Conservation (phyloP, 2,113 vertebrate genomes). For the Lanius ludovicianus region DNA sequence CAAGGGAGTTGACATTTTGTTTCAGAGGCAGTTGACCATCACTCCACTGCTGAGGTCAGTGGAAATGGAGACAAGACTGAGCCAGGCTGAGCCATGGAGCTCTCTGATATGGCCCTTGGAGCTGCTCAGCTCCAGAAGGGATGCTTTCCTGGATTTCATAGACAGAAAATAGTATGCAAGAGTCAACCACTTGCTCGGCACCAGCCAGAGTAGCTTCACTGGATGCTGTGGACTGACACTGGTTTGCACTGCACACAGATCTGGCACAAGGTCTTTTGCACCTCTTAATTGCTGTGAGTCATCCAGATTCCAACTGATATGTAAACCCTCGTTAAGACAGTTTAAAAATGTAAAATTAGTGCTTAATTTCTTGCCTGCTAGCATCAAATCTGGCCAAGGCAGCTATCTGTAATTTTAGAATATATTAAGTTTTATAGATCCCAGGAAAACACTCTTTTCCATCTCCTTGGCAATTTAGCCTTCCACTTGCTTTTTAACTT, state of each 20-base stretch:
- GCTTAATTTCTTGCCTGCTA: constrained; percentile 1
- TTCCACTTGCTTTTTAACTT: constrained; percentile 37
- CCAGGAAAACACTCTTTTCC: constrained; percentile 11
- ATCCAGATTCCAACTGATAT: neutral
- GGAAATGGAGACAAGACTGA: neutral
- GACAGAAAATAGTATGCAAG: neutral
- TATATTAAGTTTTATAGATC: neutral
- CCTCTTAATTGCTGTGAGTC: neutral
- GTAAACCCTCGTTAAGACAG: neutral
- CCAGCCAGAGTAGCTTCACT: neutral
- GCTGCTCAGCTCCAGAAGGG: neutral
- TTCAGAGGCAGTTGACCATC: neutral
- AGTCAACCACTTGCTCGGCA: accelerated
- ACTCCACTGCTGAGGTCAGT: neutral
- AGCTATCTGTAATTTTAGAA: neutral
- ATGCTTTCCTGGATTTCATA: neutral
- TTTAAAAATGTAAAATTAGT: neutral
- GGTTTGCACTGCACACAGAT: accelerated
- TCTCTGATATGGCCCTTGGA: neutral
- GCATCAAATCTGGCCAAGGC: neutral
- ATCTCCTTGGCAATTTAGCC: neutral
- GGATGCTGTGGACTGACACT: neutral
- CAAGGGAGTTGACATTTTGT: neutral
- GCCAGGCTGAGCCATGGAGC: neutral
- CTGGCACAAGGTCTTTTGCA: accelerated